phyloP scores from a whole-genome alignment of 2,797 vertebrate species.

The Pangasius djambal region DNA sequence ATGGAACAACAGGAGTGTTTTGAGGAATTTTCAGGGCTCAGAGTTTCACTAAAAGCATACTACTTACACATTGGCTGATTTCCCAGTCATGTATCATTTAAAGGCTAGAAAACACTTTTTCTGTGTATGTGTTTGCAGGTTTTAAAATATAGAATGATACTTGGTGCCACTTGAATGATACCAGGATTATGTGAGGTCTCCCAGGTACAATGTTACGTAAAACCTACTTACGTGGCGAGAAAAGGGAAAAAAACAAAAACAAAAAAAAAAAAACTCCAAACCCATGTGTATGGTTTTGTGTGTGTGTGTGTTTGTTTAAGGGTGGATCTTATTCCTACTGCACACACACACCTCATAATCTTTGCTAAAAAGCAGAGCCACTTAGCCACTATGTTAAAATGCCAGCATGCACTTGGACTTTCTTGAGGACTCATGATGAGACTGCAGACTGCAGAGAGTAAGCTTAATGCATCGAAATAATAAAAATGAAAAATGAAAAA shows the following conservation, averaged over 20 bases:
- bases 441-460: slow-evolving; percentile 3
- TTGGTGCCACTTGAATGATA: not conserved
- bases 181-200: slow-evolving; percentile 10
- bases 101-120: not conserved
- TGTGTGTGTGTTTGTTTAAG: not conserved
- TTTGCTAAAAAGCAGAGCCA: slow-evolving; percentile 25
- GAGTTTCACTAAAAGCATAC: not conserved
- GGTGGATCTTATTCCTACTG: not conserved
- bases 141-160: slow-evolving; percentile 13
- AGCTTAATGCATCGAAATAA: slow-evolving; percentile 16
- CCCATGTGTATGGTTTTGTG: not conserved
- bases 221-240: slow-evolving; percentile 27
- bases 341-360: not conserved
- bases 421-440: slow-evolving; percentile 21
- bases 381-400: slow-evolving; percentile 37
- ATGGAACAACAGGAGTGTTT: not conserved
- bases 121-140: slow-evolving; percentile 1
- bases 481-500: not conserved
- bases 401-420: slow-evolving; percentile 35
- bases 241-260: too few relatives aligned
- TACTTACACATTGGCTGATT: not conserved
- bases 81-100: not conserved
- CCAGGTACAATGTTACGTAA: slow-evolving; percentile 44
- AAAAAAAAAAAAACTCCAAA: not conserved
- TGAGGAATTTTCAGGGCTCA: not conserved